Percentiles rank a stretch among this genome's conserved stretches.
These are phyloP conservation scores for Anarhynchus alexandrinus DNA, from an alignment of 2,113 vertebrate species.

Conservation along the genomic window DNA sequence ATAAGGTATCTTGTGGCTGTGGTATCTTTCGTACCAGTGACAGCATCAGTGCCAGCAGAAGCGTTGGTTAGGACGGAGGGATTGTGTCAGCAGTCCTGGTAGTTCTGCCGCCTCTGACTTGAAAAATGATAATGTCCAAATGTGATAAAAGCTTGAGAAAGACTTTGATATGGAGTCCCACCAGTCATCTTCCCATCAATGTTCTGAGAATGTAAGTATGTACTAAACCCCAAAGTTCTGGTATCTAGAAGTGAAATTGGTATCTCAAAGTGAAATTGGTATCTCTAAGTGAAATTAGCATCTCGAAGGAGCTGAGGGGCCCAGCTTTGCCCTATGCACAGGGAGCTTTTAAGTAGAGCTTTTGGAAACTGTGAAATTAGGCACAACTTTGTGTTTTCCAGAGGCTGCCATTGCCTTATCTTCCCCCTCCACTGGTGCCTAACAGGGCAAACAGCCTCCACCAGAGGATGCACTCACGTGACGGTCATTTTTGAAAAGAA, in stretches of 20 bases:
- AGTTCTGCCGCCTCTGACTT: not conserved
- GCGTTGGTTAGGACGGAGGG: not conserved
- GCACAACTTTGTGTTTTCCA: not conserved
- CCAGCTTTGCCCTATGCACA: not conserved
- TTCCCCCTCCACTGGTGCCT: not conserved
- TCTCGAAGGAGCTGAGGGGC: not conserved
- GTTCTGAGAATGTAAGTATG: not conserved
- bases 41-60: not conserved
- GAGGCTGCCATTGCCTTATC: not conserved
- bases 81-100: not conserved
- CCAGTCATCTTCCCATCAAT: not conserved
- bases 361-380: not conserved
- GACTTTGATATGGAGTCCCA: not conserved
- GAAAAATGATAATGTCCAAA: not conserved
- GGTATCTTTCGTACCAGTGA: not conserved
- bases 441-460: not conserved
- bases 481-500: not conserved
- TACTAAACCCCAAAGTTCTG: not conserved
- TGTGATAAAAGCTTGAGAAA: constrained; percentile 40
- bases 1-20: constrained; percentile 10
- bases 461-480: not conserved
- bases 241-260: not conserved
- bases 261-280: not conserved
- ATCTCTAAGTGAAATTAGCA: not conserved
- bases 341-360: not conserved